Evolutionary conservation across 2,113 vertebrate genomes (phyloP).

Genomic region (Crotalus viridis): DNA sequence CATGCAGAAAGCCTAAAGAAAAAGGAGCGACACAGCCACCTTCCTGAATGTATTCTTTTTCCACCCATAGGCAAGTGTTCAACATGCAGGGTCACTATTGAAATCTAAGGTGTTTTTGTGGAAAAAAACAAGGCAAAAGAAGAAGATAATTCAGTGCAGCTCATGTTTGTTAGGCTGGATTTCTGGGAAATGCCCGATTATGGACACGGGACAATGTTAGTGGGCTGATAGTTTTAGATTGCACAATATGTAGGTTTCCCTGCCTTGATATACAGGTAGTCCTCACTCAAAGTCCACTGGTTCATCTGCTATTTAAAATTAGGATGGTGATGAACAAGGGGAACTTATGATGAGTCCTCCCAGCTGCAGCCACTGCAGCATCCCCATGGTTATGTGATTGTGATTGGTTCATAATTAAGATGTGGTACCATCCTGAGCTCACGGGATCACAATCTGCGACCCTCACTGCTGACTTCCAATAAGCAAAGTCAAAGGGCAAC

Average conservation of each 20-base stretch:
- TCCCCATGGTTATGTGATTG: neutral
- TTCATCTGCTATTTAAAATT: neutral
- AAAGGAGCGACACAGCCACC: neutral
- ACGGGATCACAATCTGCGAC: neutral
- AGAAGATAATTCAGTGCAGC: neutral
- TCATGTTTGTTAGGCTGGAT: neutral
- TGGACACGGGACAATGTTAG: neutral
- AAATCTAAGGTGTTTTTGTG: neutral
- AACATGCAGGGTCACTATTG: neutral
- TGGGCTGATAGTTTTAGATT: neutral
- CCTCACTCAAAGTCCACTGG: neutral
- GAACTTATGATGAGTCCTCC: neutral
- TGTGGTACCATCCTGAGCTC: neutral
- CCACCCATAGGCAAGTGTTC: neutral
- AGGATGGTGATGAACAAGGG: neutral
- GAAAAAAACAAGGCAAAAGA: neutral
- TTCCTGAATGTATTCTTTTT: neutral
- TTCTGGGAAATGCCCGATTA: neutral
- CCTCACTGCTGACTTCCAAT: neutral
- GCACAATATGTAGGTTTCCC: neutral
- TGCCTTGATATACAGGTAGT: neutral
- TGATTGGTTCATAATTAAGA: neutral
- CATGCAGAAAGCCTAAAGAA: neutral
- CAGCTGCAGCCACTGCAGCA: fast-evolving
- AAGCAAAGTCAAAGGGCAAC: neutral